Percentiles rank a stretch among this genome's conserved stretches.
Evolutionary conservation across 2,888 invertebrate species (phyloP).

Genomic region (Ceriagrion tenellum): DNA sequence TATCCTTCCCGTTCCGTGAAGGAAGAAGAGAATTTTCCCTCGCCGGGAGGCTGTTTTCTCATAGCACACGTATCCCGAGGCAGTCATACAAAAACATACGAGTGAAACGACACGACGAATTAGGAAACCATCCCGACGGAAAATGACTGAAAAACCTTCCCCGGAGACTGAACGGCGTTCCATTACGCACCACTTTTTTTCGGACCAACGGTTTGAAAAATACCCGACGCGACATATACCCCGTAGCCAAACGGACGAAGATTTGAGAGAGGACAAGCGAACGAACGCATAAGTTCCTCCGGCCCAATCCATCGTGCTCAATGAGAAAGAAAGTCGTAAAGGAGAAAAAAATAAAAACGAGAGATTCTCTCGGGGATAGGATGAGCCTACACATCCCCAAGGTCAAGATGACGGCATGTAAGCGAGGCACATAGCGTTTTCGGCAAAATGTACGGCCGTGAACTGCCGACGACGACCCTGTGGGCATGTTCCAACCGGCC

Average conservation of each 20-base stretch:
- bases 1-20: background rate
- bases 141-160: background rate
- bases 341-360: background rate
- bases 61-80: background rate
- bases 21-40: background rate
- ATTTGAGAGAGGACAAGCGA: background rate
- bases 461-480: background rate
- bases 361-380: background rate
- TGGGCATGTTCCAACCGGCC: background rate
- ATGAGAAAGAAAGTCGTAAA: constrained; percentile 18
- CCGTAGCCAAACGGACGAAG: background rate
- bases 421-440: constrained; percentile 43
- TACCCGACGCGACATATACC: background rate
- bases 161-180: background rate
- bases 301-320: background rate
- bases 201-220: background rate
- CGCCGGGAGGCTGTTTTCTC: background rate
- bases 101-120: background rate
- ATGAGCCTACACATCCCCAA: background rate
- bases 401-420: constrained; percentile 59
- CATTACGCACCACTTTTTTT: background rate
- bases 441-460: constrained; percentile 51
- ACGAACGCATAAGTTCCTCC: background rate
- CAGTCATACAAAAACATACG: background rate
- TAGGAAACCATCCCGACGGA: background rate